Conservation (phyloP, 1,140 invertebrate species). For the Magallana ariakensis region DNA sequence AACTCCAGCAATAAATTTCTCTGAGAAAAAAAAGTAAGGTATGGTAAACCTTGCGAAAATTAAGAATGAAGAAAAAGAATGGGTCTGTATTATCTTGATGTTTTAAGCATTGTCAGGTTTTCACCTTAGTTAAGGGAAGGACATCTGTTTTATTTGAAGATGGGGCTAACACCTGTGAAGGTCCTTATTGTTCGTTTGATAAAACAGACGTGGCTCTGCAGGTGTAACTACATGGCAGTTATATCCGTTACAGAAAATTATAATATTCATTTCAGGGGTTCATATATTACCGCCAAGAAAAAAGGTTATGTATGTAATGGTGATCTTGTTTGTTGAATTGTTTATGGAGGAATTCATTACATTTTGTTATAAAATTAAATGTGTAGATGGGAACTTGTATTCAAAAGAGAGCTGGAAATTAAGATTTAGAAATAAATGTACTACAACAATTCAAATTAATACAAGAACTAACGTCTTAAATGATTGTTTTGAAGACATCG, state of each 20-base stretch:
- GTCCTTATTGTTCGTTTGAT: slow-evolving; percentile 31
- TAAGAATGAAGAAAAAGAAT: slow-evolving; percentile 3
- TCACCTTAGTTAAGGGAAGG: slow-evolving; percentile 22
- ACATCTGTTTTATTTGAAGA: slow-evolving; percentile 31
- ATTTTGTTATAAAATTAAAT: too few relatives aligned
- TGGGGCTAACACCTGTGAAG: slow-evolving; percentile 8
- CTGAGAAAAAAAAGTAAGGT: background rate
- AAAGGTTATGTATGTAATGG: too few relatives aligned
- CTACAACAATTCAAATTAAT: too few relatives aligned
- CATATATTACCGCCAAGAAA: background rate
- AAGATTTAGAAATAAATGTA: too few relatives aligned
- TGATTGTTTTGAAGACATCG: background rate
- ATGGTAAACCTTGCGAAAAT: slow-evolving; percentile 7
- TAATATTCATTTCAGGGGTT: slow-evolving; percentile 21
- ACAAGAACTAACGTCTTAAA: too few relatives aligned
- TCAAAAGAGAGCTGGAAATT: too few relatives aligned
- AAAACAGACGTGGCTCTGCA: slow-evolving; percentile 7
- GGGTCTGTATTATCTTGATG: slow-evolving; percentile 25
- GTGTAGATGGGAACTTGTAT: too few relatives aligned
- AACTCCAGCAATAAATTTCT: background rate
- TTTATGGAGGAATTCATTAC: too few relatives aligned
- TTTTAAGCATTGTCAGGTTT: slow-evolving; percentile 36
- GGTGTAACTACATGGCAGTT: background rate
- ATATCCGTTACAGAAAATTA: slow-evolving; percentile 29
- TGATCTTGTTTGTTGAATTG: too few relatives aligned